phyloP scores from a whole-genome alignment of 1,140 invertebrate species.

The Eumeta japonica region DNA sequence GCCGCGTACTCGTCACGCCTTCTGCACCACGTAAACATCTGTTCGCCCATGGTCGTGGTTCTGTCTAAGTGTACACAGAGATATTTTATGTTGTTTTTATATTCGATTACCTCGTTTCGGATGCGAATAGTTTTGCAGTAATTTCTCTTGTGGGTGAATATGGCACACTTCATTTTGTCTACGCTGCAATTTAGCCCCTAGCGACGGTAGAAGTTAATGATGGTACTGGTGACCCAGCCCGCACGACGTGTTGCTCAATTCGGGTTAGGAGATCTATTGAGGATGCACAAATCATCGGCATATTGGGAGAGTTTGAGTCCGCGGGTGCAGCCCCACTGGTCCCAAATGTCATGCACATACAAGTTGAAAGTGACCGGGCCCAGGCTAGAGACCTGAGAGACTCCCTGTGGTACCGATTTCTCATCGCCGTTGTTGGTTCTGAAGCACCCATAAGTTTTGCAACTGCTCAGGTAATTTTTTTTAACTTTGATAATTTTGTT shows the following conservation, averaged over 20 bases:
- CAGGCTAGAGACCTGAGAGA: conserved; percentile 6
- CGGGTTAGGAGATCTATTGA: too few relatives aligned
- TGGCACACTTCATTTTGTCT: conserved; percentile 5
- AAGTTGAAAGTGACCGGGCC: conserved; percentile 4
- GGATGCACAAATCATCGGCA: conserved; percentile 6
- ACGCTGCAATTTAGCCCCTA: conserved; percentile 6
- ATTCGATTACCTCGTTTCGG: conserved; percentile 2
- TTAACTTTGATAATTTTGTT: conserved; percentile 6
- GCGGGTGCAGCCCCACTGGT: neutral
- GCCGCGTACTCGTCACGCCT: conserved; percentile 2
- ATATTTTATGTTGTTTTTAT: too few relatives aligned
- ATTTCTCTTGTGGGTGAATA: too few relatives aligned
- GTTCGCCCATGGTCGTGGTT: conserved; percentile 7
- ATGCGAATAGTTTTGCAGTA: too few relatives aligned
- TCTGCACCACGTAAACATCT: conserved; percentile 2
- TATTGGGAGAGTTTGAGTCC: too few relatives aligned
- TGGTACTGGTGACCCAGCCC: conserved; percentile 2
- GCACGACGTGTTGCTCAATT: neutral
- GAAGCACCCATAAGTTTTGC: conserved; percentile 4
- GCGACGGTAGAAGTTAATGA: conserved; percentile 6
- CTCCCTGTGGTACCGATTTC: too few relatives aligned
- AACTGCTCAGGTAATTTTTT: conserved; percentile 3
- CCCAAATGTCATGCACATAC: conserved; percentile 3
- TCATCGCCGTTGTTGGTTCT: conserved; percentile 5
- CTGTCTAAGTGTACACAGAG: conserved; percentile 7